These are phyloP conservation scores for Benitochromis conjunctus DNA, from an alignment of 2,113 vertebrate species.

Conservation along the genomic window DNA sequence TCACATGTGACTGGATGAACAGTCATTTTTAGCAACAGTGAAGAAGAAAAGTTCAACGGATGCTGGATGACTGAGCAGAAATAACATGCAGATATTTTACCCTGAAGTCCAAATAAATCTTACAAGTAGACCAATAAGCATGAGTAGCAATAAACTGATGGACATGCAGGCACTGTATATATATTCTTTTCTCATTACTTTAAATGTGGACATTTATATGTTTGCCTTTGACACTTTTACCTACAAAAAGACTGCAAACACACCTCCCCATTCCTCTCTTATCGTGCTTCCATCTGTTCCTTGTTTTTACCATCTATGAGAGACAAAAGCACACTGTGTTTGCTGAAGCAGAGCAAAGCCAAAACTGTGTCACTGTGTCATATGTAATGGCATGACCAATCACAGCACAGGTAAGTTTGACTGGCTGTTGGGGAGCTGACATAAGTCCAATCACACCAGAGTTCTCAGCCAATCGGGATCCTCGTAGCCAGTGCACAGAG, in stretches of 20 bases:
- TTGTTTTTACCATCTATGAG: background rate
- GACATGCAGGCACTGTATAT: background rate
- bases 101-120: background rate
- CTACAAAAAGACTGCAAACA: background rate
- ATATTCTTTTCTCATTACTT: background rate
- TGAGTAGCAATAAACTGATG: background rate
- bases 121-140: background rate
- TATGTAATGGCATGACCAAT: constrained; percentile 39
- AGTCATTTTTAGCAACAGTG: background rate
- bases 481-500: background rate
- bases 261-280: background rate
- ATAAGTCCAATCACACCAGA: constrained; percentile 20
- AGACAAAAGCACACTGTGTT: background rate
- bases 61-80: background rate
- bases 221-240: background rate
- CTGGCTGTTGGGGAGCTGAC: background rate
- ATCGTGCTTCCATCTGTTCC: background rate
- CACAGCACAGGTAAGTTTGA: constrained; percentile 31
- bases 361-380: constrained; percentile 70
- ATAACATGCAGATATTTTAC: background rate
- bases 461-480: constrained; percentile 30
- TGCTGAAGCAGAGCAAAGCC: background rate
- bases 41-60: background rate
- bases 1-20: background rate
- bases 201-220: background rate